Conservation (phyloP, 2,113 vertebrate species). For the Todiramphus chloris region DNA sequence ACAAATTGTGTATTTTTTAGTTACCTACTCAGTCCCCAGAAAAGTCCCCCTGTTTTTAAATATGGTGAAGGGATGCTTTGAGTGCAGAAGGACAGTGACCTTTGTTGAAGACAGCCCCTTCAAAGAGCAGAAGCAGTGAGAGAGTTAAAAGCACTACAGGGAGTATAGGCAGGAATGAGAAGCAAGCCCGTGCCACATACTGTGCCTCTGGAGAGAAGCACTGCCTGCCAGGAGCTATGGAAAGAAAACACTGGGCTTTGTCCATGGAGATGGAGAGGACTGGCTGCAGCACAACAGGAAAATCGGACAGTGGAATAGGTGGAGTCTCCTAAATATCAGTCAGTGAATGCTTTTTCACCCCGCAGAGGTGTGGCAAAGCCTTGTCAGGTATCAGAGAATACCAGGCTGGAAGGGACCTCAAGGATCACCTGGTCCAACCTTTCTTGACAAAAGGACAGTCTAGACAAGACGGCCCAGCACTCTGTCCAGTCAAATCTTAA, state of each 20-base stretch:
- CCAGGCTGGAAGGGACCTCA: neutral
- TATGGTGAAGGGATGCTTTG: neutral
- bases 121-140: neutral
- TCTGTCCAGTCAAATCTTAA: neutral
- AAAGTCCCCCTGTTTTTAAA: neutral
- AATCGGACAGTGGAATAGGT: neutral
- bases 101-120: neutral
- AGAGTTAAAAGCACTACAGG: neutral
- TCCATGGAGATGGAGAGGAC: neutral
- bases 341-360: neutral
- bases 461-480: neutral
- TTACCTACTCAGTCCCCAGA: neutral
- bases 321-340: neutral
- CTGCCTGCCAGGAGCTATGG: neutral
- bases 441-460: neutral
- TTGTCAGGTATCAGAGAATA: neutral
- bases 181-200: neutral
- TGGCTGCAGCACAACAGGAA: neutral
- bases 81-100: neutral
- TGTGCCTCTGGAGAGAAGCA: neutral
- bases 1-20: neutral
- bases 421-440: neutral
- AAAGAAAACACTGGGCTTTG: neutral
- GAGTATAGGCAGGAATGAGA: neutral
- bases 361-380: neutral